A percentile compares a stretch with the other conserved stretches of the same genome.
phyloP scores from a whole-genome alignment of 2,888 invertebrate genomes.

The Merodon equestris region DNA sequence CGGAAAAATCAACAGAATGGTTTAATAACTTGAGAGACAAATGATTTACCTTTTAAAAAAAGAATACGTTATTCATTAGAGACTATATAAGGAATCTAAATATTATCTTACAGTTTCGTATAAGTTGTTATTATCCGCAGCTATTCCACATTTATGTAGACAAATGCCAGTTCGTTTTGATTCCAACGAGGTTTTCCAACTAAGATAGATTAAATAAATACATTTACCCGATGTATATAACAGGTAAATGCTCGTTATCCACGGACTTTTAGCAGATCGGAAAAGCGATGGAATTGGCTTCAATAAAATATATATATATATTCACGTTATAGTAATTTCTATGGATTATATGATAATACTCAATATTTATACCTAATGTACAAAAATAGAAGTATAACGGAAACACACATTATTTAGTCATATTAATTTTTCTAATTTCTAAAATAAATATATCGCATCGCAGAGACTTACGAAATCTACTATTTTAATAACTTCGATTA shows the following conservation, averaged over 20 bases:
- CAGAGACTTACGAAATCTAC: too few relatives aligned
- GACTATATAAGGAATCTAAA: not conserved
- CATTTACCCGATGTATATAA: conserved; percentile 77
- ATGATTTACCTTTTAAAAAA: conserved; percentile 75
- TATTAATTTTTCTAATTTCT: too few relatives aligned
- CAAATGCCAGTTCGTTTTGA: conserved; percentile 78
- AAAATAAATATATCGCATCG: too few relatives aligned
- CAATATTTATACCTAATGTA: too few relatives aligned
- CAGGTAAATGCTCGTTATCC: conserved; percentile 74
- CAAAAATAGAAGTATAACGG: too few relatives aligned
- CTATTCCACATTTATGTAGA: conserved; percentile 77
- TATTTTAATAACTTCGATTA: too few relatives aligned
- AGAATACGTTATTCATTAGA: not conserved
- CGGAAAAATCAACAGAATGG: conserved; percentile 78
- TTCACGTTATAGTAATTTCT: too few relatives aligned
- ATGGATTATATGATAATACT: too few relatives aligned
- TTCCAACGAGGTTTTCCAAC: conserved; percentile 78
- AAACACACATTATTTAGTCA: too few relatives aligned
- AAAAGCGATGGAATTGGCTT: conserved; percentile 76
- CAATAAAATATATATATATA: too few relatives aligned
- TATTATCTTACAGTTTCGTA: conserved; percentile 76
- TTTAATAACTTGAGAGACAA: conserved; percentile 78
- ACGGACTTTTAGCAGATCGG: conserved; percentile 76
- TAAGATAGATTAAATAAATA: conserved; percentile 77
- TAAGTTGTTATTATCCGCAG: conserved; percentile 76